Evolutionary conservation across 2,888 invertebrate genomes (phyloP), one percentile per base, ranked within the genome.

Genomic region (Drosophila anomalipes): DNA sequence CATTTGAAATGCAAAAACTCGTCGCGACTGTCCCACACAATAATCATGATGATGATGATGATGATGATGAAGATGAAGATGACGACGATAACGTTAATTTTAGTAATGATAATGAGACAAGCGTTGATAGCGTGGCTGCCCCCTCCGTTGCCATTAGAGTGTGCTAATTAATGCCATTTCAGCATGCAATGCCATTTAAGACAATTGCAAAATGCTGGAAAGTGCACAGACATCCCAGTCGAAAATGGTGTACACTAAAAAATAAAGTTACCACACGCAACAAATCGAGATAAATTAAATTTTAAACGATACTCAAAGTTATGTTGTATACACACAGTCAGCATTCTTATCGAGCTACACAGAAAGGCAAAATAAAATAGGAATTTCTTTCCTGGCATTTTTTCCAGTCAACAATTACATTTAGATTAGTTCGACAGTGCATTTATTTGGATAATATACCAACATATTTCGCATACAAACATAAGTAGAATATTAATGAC

Each of bases 1-100:
- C 54, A 80, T 83, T 83, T 71, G 37, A 71, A 71, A 77, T 71
- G 77, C 63, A 32, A 51, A 44, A 56, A 67, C 22, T 44, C 53
- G 28, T 58, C 58, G 37, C 30, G 28, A 6, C n/a, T 32, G n/a
- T 22, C 26, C 57, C 41, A 58, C 58, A 30, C 30, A 39, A 37
- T 16, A n/a, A 49, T 51, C 26, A 41, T 58, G 32, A 67, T 51
- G 41, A 74, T 51, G 49, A 69, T 64, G 47, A 62, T 39, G 54
- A 69, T 72, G 53, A 41, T 58, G 32, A 67, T 39, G 41, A 74
- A 37, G 54, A 12, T 37, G 19, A 35, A 10, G 53, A 22, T 33
- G 22, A 14, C 30, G 39, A 57, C n/a, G n/a, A 57, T 39, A n/a
- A 39, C 7, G 4, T 56, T 28, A 56, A 28, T 39, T 12, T 28